These are phyloP conservation scores for Teleogryllus occipitalis DNA, from an alignment of 1,140 invertebrate genomes.

Conservation along the genomic window DNA sequence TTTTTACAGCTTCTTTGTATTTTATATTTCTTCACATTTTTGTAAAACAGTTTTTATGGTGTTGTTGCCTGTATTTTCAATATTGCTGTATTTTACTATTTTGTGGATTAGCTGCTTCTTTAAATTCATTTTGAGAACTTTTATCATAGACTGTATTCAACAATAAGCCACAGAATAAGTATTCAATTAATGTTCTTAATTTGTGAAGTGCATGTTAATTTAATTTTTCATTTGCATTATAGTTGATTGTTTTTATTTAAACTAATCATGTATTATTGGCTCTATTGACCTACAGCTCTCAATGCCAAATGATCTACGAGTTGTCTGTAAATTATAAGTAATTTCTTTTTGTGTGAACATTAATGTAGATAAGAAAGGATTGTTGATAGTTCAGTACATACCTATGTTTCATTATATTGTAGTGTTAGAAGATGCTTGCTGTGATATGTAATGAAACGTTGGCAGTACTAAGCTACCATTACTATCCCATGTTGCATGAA, in stretches of 20 bases:
- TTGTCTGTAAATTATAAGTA: slow-evolving; percentile 1
- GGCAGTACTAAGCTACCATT: not conserved
- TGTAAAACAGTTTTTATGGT: too few relatives aligned
- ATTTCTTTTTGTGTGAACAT: slow-evolving; percentile 1
- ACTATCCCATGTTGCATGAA: not conserved
- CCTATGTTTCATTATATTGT: not conserved
- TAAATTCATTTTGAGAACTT: too few relatives aligned
- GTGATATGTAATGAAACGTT: not conserved
- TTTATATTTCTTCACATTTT: too few relatives aligned
- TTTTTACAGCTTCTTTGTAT: too few relatives aligned
- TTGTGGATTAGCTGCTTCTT: too few relatives aligned
- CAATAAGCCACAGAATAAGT: too few relatives aligned
- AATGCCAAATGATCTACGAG: not conserved
- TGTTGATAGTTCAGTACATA: not conserved
- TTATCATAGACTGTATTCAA: too few relatives aligned
- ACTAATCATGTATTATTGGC: not conserved
- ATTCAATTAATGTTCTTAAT: too few relatives aligned
- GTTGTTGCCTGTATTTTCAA: too few relatives aligned
- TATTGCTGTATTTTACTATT: too few relatives aligned
- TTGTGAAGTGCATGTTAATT: not conserved
- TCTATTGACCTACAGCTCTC: not conserved
- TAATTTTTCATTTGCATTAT: not conserved
- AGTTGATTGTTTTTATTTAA: not conserved
- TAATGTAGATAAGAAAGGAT: not conserved
- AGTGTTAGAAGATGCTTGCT: not conserved